Conservation (phyloP, 2,888 invertebrate genomes). For the Teleiodes luculella region DNA sequence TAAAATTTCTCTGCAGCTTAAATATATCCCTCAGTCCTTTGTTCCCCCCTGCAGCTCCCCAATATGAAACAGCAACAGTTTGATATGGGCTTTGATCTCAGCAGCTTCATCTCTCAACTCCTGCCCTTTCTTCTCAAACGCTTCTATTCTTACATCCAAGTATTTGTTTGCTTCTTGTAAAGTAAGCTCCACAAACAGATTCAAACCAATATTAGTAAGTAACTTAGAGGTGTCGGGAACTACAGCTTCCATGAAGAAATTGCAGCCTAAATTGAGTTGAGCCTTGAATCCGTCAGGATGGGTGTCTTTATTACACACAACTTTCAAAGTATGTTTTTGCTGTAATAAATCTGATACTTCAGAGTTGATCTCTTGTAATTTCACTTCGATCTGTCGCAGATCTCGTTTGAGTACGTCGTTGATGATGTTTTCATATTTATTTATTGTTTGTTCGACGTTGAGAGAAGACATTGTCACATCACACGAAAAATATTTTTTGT, state of each 20-base stretch:
- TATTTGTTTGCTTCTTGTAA: constrained; percentile 84
- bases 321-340: constrained; percentile 83
- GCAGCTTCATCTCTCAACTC: constrained; percentile 82
- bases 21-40: background rate
- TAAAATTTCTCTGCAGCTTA: background rate
- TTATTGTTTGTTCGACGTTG: constrained; percentile 42
- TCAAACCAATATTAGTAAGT: constrained; percentile 86
- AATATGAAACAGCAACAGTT: constrained; percentile 85
- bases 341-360: constrained; percentile 86
- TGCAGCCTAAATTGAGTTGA: constrained; percentile 88
- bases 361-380: constrained; percentile 80
- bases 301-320: constrained; percentile 75
- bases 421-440: constrained; percentile 84
- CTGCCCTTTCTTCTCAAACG: constrained; percentile 80
- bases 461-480: constrained; percentile 32
- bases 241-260: constrained; percentile 88
- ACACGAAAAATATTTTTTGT: background rate
- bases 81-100: constrained; percentile 87
- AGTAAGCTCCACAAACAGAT: constrained; percentile 85
- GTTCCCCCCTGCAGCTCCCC: constrained; percentile 71
- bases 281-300: constrained; percentile 68
- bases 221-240: constrained; percentile 83
- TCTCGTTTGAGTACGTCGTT: constrained; percentile 88
- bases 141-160: constrained; percentile 82
- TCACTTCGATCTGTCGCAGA: constrained; percentile 78